Conservation (phyloP, 2,888 invertebrate genomes). For the Neoascia interrupta region DNA sequence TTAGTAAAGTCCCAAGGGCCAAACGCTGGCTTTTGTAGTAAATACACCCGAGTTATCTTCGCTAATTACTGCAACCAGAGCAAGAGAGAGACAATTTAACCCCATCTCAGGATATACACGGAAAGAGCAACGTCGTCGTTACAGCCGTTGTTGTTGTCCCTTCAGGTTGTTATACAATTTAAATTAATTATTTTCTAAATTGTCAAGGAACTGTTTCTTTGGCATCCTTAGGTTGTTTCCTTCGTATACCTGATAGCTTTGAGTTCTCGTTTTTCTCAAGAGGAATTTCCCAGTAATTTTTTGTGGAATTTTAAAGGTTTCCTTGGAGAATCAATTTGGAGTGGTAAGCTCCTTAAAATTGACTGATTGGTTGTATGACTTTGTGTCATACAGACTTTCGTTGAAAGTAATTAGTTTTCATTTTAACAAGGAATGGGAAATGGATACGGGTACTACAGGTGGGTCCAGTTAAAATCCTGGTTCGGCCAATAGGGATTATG, state of each 20-base stretch:
- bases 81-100: neutral
- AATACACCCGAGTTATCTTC: conserved; percentile 32
- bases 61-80: conserved; percentile 25
- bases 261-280: too few relatives aligned
- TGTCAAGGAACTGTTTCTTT: conserved; percentile 14
- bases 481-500: too few relatives aligned
- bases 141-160: neutral
- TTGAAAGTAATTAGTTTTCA: too few relatives aligned
- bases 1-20: conserved; percentile 3
- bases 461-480: too few relatives aligned
- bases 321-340: conserved; percentile 28
- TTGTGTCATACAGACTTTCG: neutral
- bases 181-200: conserved; percentile 39
- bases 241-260: too few relatives aligned
- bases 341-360: conserved; percentile 35
- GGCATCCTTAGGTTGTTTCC: conserved; percentile 3
- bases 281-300: too few relatives aligned
- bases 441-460: neutral
- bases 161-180: conserved; percentile 24
- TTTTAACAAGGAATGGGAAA: too few relatives aligned
- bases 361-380: conserved; percentile 4
- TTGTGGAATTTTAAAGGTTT: conserved; percentile 16
- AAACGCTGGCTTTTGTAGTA: conserved; percentile 17
- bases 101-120: neutral
- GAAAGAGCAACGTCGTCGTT: too few relatives aligned